Percentiles rank a stretch among this genome's conserved stretches.
These are phyloP conservation scores for Cephalopterus ornatus DNA, from an alignment of 2,113 vertebrate genomes.

Conservation along the genomic window DNA sequence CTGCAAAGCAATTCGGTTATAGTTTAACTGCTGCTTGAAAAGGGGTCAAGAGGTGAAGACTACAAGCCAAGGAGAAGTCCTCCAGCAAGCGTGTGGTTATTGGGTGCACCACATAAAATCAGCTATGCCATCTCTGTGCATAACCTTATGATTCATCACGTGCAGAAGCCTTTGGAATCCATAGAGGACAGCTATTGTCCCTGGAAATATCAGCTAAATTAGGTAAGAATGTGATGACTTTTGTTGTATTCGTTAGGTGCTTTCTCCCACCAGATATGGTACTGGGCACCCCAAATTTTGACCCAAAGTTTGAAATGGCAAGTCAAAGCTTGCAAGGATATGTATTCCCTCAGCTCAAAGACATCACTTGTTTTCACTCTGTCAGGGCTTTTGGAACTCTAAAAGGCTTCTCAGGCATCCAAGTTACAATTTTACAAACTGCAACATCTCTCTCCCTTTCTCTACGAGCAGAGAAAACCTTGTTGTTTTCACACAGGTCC, in stretches of 20 bases:
- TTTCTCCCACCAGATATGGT: not conserved
- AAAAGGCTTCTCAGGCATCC: not conserved
- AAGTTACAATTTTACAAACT: not conserved
- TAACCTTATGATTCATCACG: not conserved
- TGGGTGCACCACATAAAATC: slow-evolving; percentile 10
- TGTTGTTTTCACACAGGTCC: not conserved
- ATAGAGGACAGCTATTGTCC: not conserved
- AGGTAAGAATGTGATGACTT: not conserved
- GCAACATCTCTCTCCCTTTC: not conserved
- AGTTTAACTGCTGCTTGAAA: slow-evolving; percentile 65
- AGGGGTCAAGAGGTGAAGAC: slow-evolving; percentile 57
- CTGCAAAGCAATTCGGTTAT: slow-evolving; percentile 43
- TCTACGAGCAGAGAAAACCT: not conserved
- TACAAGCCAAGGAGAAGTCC: slow-evolving; percentile 27
- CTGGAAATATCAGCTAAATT: not conserved
- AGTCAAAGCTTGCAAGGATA: not conserved
- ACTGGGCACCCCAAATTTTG: not conserved
- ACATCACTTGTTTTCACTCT: not conserved
- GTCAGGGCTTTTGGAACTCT: not conserved
- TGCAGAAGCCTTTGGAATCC: not conserved
- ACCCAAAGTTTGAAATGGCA: not conserved
- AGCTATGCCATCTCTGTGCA: not conserved
- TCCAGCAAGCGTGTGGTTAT: not conserved
- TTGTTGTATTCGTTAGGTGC: not conserved
- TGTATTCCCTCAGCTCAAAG: not conserved